Percentiles rank a stretch among this genome's conserved stretches.
phyloP scores from a whole-genome alignment of 2,888 invertebrate species.

The Melieria omissa region DNA sequence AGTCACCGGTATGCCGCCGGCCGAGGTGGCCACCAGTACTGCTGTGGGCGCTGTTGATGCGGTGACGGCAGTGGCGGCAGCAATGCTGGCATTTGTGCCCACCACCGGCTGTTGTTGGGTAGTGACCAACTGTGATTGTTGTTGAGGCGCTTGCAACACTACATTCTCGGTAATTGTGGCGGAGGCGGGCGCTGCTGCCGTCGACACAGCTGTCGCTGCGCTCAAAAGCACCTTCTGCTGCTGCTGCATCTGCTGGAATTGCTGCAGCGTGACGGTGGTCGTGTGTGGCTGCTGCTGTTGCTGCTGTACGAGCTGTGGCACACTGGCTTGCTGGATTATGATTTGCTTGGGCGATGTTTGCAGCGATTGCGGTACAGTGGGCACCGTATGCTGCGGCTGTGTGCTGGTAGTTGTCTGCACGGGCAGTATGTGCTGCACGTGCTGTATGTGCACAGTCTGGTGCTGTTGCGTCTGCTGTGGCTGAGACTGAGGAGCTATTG shows the following conservation, averaged over 20 bases:
- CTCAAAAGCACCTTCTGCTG: constrained; percentile 52
- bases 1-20: constrained; percentile 8
- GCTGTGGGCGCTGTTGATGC: constrained; percentile 41
- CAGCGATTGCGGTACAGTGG: constrained; percentile 39
- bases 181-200: constrained; percentile 46
- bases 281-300: constrained; percentile 50
- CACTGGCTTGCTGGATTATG: constrained; percentile 48
- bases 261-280: constrained; percentile 63
- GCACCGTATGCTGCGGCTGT: constrained; percentile 35
- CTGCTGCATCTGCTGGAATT: constrained; percentile 62
- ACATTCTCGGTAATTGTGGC: constrained; percentile 58
- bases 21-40: constrained; percentile 7
- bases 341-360: constrained; percentile 57
- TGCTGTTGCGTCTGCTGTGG: constrained; percentile 49
- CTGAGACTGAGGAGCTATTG: constrained; percentile 62
- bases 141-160: constrained; percentile 51
- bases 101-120: constrained; percentile 45
- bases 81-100: background rate
- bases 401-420: constrained; percentile 42
- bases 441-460: constrained; percentile 56
- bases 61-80: constrained; percentile 26
- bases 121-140: constrained; percentile 46
- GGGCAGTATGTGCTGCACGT: constrained; percentile 54
- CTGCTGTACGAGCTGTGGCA: constrained; percentile 36
- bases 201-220: constrained; percentile 43